Evolutionary conservation across 2,113 vertebrate species (phyloP).

Genomic region (Protomyctophum bolini): DNA sequence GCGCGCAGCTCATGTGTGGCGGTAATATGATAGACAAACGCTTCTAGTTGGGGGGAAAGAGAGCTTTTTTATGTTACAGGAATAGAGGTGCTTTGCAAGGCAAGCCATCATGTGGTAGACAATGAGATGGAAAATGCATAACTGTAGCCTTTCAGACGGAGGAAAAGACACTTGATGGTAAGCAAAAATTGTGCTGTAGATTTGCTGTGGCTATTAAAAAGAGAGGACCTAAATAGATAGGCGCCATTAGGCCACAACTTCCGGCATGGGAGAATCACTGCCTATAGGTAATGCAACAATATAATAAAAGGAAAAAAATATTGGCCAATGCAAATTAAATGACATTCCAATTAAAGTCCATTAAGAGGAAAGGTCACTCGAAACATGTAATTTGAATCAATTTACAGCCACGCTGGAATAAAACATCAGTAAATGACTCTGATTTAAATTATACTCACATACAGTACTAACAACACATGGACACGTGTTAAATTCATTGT

Average conservation of each 20-base stretch:
- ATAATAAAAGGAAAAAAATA: slow-evolving; percentile 31
- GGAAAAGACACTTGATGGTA: background rate
- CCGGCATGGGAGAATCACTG: slow-evolving; percentile 12
- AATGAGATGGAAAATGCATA: slow-evolving; percentile 63
- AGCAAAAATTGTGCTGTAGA: slow-evolving; percentile 1
- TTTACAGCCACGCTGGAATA: slow-evolving; percentile 28
- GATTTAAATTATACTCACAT: slow-evolving; percentile 13
- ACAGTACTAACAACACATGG: background rate
- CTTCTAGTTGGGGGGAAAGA: slow-evolving; percentile 84
- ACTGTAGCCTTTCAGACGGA: slow-evolving; percentile 49
- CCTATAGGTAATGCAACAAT: slow-evolving; percentile 18
- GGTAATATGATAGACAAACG: slow-evolving; percentile 94
- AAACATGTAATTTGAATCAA: slow-evolving; percentile 27
- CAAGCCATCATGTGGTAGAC: slow-evolving; percentile 52
- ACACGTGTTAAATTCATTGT: background rate
- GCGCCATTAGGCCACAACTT: slow-evolving; percentile 28
- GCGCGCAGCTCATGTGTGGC: slow-evolving; percentile 86
- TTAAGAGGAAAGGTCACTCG: slow-evolving; percentile 14
- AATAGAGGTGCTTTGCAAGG: slow-evolving; percentile 61
- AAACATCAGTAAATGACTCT: slow-evolving; percentile 4
- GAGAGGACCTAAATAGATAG: slow-evolving; percentile 43
- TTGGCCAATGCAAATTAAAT: slow-evolving; percentile 39
- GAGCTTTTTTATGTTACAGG: slow-evolving; percentile 78
- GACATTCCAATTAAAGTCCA: slow-evolving; percentile 26
- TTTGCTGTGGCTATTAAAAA: slow-evolving; percentile 26